Evolutionary conservation across 2,797 vertebrate species (phyloP).

Genomic region (Cephalopachus bancanus): DNA sequence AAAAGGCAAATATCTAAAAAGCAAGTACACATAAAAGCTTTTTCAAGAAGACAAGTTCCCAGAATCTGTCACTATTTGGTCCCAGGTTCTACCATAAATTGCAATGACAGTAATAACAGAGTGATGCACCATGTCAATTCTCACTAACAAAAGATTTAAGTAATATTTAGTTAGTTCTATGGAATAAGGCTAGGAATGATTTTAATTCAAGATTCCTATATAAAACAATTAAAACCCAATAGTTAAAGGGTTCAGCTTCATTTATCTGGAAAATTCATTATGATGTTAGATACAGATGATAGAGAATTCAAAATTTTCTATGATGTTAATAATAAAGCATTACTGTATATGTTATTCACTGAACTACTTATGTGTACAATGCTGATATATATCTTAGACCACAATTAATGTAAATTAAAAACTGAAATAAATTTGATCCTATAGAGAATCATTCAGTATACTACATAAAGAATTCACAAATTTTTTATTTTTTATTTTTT

Average conservation of each 20-base stretch:
- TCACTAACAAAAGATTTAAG: conserved; percentile 48
- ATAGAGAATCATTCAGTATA: conserved; percentile 59
- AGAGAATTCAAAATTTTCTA: neutral
- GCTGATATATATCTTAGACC: conserved; percentile 10
- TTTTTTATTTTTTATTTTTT: conserved; percentile 13
- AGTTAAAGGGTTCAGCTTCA: conserved; percentile 59
- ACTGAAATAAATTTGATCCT: conserved; percentile 57
- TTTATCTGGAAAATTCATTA: conserved; percentile 58
- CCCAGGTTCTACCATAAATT: neutral
- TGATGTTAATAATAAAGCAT: conserved; percentile 4
- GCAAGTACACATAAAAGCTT: conserved; percentile 58
- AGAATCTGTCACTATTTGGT: conserved; percentile 23
- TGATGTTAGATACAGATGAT: no score
- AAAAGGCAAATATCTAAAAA: conserved; percentile 72
- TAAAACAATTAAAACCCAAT: conserved; percentile 55
- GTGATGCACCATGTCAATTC: neutral
- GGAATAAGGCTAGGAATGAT: conserved; percentile 24
- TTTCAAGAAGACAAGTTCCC: conserved; percentile 61
- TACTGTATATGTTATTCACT: neutral
- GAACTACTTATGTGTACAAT: neutral
- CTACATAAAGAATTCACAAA: conserved; percentile 58
- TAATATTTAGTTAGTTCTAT: neutral
- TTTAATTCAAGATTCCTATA: conserved; percentile 63
- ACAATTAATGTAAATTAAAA: conserved; percentile 60
- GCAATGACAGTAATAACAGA: neutral